Evolutionary conservation across 2,113 vertebrate species (phyloP), one percentile per base, ranked within the genome.

Genomic region (Eonycteris spelaea): DNA sequence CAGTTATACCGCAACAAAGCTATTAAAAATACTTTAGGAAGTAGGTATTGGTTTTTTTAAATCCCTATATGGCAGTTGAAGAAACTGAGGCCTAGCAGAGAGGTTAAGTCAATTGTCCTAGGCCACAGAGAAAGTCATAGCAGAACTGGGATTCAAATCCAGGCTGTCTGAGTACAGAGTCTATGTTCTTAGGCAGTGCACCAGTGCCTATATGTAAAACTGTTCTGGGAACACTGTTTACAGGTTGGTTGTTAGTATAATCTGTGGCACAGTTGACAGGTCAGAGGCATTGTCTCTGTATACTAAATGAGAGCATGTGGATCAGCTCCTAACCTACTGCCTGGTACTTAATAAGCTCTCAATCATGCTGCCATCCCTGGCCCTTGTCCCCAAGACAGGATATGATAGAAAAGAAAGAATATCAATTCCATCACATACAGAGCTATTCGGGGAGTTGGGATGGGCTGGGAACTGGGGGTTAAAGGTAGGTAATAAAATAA

Each of bases 381-480:
- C 26, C 59, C 21, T 74, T 75, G 45, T 53, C 51, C 40, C 43
- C 24, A 68, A 70, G 48, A 75, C 6, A 48, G 2, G n/a, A 38
- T 21, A 74, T 1, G 38, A 26, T 26, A 33, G 43, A 79, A 75
- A 84, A 77, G 35, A 83, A 77, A 61, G 40, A 88, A 63, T 6
- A 21, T 11, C 75, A 87, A 1, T 87, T 53, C 61, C 40, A 24
- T 48, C 33, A 8, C 1, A 24, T n/a, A 45, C 18, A 61, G 67
- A 91, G 40, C 28, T 65, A 35, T 45, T n/a, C 5, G 10, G 19
- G 30, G 70, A 51, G 55, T 10, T 16, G 22, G 45, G 74, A 40
- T 16, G 19, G 55, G 24, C 53, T 26, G 16, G 6, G 1, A 16
- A 0, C 33, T 33, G 3, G 4, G 3, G 2, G 9, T 26, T 18